Evolutionary conservation across 2,113 vertebrate genomes (phyloP).

Genomic region (Neolamprologus brichardi): DNA sequence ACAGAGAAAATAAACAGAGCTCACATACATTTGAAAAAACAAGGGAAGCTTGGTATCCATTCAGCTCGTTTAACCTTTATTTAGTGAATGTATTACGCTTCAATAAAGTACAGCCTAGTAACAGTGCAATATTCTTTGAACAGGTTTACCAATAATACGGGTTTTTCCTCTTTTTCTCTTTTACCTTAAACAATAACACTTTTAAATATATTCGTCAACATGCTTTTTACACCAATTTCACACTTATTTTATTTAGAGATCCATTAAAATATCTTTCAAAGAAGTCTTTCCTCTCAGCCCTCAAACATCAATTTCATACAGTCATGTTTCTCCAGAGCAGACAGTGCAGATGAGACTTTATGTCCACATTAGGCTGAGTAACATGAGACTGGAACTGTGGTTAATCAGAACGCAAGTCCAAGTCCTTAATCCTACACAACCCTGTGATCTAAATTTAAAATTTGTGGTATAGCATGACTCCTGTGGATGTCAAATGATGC

Average conservation of each 20-base stretch:
- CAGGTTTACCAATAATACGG: fast-evolving
- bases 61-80: neutral
- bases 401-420: fast-evolving
- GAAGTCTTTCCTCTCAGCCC: fast-evolving
- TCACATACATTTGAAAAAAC: neutral
- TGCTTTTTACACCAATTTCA: neutral
- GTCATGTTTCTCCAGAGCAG: neutral
- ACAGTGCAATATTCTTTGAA: neutral
- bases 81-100: neutral
- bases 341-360: neutral
- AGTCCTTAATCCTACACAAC: neutral
- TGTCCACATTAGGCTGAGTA: neutral
- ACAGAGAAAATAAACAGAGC: neutral
- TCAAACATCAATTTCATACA: fast-evolving
- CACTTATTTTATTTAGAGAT: neutral
- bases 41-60: neutral
- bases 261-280: neutral
- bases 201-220: neutral
- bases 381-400: neutral
- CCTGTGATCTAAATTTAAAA: neutral
- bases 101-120: neutral
- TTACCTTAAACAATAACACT: neutral
- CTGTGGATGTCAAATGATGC: neutral
- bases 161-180: neutral
- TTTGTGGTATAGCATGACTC: neutral